Conservation (phyloP, 2,888 invertebrate species). For the Tryphoninae sp. region DNA sequence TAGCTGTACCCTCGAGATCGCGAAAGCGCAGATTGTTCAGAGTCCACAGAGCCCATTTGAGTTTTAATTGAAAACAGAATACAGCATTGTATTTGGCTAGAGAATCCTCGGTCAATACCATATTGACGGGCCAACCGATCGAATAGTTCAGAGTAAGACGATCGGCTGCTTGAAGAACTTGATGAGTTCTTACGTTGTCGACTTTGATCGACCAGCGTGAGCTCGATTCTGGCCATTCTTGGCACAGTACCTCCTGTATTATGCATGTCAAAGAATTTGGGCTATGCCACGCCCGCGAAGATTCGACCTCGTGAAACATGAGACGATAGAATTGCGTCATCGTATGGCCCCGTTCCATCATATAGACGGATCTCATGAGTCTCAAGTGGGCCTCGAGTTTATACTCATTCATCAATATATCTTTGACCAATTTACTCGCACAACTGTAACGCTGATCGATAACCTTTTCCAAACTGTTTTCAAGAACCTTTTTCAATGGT, state of each 20-base stretch:
- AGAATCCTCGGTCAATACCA: slow-evolving; percentile 76
- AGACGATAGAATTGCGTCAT: slow-evolving; percentile 82
- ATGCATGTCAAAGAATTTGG: slow-evolving; percentile 81
- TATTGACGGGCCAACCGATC: slow-evolving; percentile 80
- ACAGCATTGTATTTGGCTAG: slow-evolving; percentile 79
- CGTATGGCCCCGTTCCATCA: slow-evolving; percentile 83
- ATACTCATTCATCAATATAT: slow-evolving; percentile 82
- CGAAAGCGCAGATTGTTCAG: slow-evolving; percentile 81
- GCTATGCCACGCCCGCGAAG: slow-evolving; percentile 81
- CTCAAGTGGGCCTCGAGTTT: slow-evolving; percentile 81
- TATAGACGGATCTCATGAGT: slow-evolving; percentile 82
- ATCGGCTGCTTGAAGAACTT: slow-evolving; percentile 76
- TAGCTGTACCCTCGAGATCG: slow-evolving; percentile 75
- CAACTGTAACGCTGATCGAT: slow-evolving; percentile 79
- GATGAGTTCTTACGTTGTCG: slow-evolving; percentile 70
- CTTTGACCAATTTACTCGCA: slow-evolving; percentile 82
- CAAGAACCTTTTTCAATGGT: slow-evolving; percentile 81
- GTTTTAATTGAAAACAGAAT: slow-evolving; percentile 83
- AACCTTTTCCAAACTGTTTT: slow-evolving; percentile 79
- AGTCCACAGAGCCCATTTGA: slow-evolving; percentile 83
- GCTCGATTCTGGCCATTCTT: slow-evolving; percentile 80
- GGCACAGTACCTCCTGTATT: slow-evolving; percentile 81
- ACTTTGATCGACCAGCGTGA: slow-evolving; percentile 78
- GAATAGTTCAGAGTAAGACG: slow-evolving; percentile 77
- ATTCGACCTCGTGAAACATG: slow-evolving; percentile 82